Base-by-base conservation (phyloP, 1,140 invertebrate genomes). In the Saccostrea glomerata region DNA sequence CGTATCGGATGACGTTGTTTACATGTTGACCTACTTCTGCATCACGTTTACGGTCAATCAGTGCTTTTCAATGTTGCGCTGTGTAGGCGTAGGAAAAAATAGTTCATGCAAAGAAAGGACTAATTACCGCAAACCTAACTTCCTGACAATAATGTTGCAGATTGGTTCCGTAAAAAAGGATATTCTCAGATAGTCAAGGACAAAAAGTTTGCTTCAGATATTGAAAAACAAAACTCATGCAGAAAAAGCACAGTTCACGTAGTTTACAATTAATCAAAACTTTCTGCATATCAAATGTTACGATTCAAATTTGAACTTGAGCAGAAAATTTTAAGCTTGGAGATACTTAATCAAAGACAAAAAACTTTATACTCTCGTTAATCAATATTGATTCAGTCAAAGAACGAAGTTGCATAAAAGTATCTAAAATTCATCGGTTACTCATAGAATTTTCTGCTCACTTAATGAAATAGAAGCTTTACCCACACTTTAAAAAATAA, bases 1-100 rank as follows among this genome's bases (percentile, higher is more conserved):
- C 17, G 58, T 17, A 63, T 63, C 58, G n/a, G 58, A 63, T 63
- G 13, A 60, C 70, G 70, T 77, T 77, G 70, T 77, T 77, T 77
- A 77, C 70, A 77, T 30, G 25, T 30, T 77, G 15, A 77, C 70
- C 70, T 77, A 77, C 70, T 77, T 77, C 70, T 77, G 70, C 70
- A 77, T 77, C 25, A 30, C 4, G 7, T 5, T 36, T 77, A 11
- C 70, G 70, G 70, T 77, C 70, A 77, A 30, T 12, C 70, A 15
- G 70, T 77, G 70, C 70, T 36, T 23, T 30, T 77, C 25, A 77
- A 36, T 77, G 70, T 77, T 77, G 70, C 25, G 11, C 30, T 77
- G 70, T 25, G 30, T 77, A 30, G 70, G 70, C 70, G 70, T 30
- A 47, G 47, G 47, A 30, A 77, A 77, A 77, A 77, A 25, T 77